These are phyloP conservation scores for Drosophila sulfurigaster DNA, from an alignment of 1,140 invertebrate species.

Conservation along the genomic window DNA sequence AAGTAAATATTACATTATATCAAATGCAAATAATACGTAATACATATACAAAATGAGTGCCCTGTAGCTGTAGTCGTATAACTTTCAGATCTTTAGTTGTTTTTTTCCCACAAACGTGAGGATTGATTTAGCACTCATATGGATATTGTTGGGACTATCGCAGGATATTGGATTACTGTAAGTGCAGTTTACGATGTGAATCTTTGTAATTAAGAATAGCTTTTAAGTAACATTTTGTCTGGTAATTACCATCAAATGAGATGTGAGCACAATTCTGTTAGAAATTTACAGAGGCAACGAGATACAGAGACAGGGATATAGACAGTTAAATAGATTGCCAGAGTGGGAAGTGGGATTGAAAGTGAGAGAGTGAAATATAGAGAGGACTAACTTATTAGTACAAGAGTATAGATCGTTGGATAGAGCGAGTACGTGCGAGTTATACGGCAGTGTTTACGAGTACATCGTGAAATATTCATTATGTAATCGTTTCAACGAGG, in stretches of 20 bases:
- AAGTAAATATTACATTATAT: constrained; percentile 72
- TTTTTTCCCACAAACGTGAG: constrained; percentile 1
- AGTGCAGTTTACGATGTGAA: constrained; percentile 18
- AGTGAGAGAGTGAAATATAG: constrained; percentile 6
- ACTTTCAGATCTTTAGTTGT: constrained; percentile 39
- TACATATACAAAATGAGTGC: constrained; percentile 49
- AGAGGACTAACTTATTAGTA: constrained; percentile 30
- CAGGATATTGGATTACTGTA: constrained; percentile 11
- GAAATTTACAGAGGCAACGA: constrained; percentile 55
- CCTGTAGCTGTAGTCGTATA: constrained; percentile 41
- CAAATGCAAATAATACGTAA: constrained; percentile 67
- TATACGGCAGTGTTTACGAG: constrained; percentile 72
- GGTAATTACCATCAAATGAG: constrained; percentile 45
- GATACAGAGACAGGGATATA: constrained; percentile 28
- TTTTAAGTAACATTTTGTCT: constrained; percentile 44
- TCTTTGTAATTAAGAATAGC: constrained; percentile 6
- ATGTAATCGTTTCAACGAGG: constrained; percentile 62
- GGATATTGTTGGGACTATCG: constrained; percentile 19
- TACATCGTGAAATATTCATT: constrained; percentile 43
- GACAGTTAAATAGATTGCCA: constrained; percentile 1
- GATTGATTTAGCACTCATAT: constrained; percentile 58
- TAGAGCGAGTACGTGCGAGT: constrained; percentile 64
- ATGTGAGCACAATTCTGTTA: constrained; percentile 74
- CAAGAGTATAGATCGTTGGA: constrained; percentile 5
- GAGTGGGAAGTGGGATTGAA: background rate